A percentile compares a stretch with the other conserved stretches of the same genome.
phyloP scores from a whole-genome alignment of 1,140 invertebrate species.

The Wiebesia pumilae region DNA sequence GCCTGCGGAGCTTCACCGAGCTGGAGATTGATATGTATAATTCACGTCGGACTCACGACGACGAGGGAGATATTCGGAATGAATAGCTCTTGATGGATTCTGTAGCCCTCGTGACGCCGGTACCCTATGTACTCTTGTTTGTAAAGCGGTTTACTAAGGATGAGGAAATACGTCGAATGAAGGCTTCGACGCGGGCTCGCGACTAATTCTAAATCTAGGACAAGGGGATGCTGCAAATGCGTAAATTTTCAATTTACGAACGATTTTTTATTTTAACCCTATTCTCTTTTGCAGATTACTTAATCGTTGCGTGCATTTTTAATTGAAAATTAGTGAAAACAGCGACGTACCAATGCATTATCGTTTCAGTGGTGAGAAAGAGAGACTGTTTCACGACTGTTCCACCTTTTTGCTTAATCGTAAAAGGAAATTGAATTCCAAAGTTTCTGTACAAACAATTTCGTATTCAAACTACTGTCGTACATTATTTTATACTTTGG shows the following conservation, averaged over 20 bases:
- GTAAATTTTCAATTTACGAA: not conserved
- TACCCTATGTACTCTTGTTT: not conserved
- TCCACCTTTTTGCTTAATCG: not conserved
- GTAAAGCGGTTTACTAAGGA: not conserved
- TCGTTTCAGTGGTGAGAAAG: too few relatives aligned
- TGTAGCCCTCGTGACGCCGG: not conserved
- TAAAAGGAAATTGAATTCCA: not conserved
- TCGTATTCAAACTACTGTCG: too few relatives aligned
- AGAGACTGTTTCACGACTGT: too few relatives aligned
- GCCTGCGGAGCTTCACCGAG: not conserved
- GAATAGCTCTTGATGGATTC: constrained; percentile 27
- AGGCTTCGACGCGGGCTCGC: not conserved
- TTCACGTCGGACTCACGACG: not conserved
- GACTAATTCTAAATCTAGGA: not conserved
- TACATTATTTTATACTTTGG: too few relatives aligned
- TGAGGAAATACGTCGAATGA: not conserved
- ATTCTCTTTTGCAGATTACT: not conserved
- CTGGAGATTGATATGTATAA: constrained; percentile 11
- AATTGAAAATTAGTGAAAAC: too few relatives aligned
- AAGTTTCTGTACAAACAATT: not conserved
- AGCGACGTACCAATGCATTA: too few relatives aligned
- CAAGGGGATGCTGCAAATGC: not conserved
- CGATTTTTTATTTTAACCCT: not conserved
- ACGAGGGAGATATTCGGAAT: not conserved
- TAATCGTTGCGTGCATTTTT: not conserved